A percentile compares a stretch with the other conserved stretches of the same genome.
Evolutionary conservation across 2,113 vertebrate species (phyloP).

Genomic region (Engraulis encrasicolus): DNA sequence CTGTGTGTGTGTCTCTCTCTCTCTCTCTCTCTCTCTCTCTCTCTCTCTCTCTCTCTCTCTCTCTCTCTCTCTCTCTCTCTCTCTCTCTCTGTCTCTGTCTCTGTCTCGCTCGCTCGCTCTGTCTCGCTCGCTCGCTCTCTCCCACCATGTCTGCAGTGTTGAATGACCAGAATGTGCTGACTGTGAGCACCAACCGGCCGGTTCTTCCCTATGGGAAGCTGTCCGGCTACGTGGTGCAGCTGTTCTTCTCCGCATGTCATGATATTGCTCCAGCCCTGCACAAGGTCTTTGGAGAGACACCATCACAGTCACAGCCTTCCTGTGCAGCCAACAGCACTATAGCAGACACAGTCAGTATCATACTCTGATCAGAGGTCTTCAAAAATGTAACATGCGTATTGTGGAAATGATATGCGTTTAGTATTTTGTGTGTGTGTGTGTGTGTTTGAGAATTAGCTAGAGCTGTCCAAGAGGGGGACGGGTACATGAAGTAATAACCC

Average conservation of each 20-base stretch:
- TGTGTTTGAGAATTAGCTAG: too few relatives aligned
- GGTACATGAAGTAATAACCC: too few relatives aligned
- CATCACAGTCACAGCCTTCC: constrained; percentile 37
- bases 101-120: background rate
- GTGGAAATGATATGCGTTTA: too few relatives aligned
- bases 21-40: background rate
- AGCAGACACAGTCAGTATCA: too few relatives aligned
- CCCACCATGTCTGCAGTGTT: too few relatives aligned
- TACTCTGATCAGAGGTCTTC: too few relatives aligned
- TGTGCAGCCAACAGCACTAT: too few relatives aligned
- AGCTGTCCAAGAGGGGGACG: too few relatives aligned
- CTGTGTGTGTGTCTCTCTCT: too few relatives aligned
- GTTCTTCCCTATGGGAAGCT: constrained; percentile 60
- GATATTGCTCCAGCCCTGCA: constrained; percentile 61
- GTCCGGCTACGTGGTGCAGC: constrained; percentile 72
- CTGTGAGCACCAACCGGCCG: constrained; percentile 68
- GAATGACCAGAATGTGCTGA: constrained; percentile 63
- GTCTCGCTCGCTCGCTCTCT: constrained; percentile 67
- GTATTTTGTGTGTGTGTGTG: too few relatives aligned
- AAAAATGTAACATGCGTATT: too few relatives aligned
- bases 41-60: background rate
- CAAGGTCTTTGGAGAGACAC: constrained; percentile 73
- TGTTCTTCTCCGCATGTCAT: constrained; percentile 76
- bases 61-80: background rate
- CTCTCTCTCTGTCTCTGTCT: background rate